These are phyloP conservation scores for Cryptocephalus moraei DNA, from an alignment of 2,888 invertebrate genomes.

Conservation along the genomic window DNA sequence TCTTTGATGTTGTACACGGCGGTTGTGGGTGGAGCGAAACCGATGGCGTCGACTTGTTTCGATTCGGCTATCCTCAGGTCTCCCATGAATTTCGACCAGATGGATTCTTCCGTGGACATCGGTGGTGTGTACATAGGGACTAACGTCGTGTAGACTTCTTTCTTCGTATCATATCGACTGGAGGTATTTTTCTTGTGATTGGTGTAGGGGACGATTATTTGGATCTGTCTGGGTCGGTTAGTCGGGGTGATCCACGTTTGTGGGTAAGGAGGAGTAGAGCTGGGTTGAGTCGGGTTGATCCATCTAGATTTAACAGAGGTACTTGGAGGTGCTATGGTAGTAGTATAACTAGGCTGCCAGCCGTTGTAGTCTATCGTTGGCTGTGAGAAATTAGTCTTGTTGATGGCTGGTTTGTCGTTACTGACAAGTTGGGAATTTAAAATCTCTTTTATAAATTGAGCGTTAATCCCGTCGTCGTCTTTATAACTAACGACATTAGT, in stretches of 20 bases:
- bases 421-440: constrained; percentile 2
- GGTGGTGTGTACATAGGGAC: constrained; percentile 30
- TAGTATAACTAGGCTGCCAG: constrained; percentile 23
- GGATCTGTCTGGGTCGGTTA: constrained; percentile 55
- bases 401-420: too few relatives aligned
- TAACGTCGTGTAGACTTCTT: constrained; percentile 25
- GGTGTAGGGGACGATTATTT: constrained; percentile 75
- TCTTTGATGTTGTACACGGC: constrained; percentile 43
- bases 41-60: constrained; percentile 37
- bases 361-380: constrained; percentile 24
- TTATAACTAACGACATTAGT: constrained; percentile 1
- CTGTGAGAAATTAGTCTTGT: constrained; percentile 14
- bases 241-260: constrained; percentile 6
- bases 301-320: constrained; percentile 10
- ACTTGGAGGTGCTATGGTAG: constrained; percentile 15
- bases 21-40: constrained; percentile 24
- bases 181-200: constrained; percentile 34
- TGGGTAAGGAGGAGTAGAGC: neutral
- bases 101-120: constrained; percentile 23
- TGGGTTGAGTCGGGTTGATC: neutral
- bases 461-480: constrained; percentile 4
- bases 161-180: constrained; percentile 1
- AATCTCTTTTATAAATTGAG: constrained; percentile 38
- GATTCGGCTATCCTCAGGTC: constrained; percentile 43
- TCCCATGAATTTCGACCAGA: constrained; percentile 37